A percentile compares a stretch with the other conserved stretches of the same genome.
Evolutionary conservation across 2,113 vertebrate species (phyloP).

Genomic region (Pluvialis apricaria): DNA sequence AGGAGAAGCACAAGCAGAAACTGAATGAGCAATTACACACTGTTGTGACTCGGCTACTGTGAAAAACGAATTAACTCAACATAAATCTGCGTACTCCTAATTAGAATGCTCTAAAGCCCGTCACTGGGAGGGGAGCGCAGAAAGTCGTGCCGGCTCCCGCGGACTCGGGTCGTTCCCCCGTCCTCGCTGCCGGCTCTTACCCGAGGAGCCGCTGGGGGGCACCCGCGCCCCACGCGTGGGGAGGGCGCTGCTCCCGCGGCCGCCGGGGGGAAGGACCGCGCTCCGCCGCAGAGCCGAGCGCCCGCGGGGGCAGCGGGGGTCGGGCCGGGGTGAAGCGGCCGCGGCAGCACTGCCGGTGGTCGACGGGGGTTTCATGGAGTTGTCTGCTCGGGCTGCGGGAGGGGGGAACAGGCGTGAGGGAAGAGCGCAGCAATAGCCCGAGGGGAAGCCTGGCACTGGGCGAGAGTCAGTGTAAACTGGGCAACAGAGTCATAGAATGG

Average conservation of each 20-base stretch:
- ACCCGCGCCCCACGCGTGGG: accelerated
- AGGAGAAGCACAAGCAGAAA: not conserved
- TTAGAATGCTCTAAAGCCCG: not conserved
- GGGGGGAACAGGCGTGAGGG: accelerated
- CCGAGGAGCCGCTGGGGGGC: not conserved
- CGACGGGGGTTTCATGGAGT: accelerated
- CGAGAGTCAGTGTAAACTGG: not conserved
- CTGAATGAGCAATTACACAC: not conserved
- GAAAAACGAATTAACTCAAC: not conserved
- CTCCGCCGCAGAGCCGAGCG: accelerated
- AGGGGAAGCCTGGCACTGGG: not conserved
- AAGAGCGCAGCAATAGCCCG: not conserved
- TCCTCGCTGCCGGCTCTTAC: not conserved
- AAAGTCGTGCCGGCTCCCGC: accelerated
- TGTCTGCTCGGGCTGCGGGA: not conserved
- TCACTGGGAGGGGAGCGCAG: accelerated
- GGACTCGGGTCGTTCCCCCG: accelerated
- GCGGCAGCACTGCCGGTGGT: accelerated
- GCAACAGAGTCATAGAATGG: too few species aligned
- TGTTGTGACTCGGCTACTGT: not conserved
- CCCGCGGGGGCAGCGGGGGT: too few species aligned
- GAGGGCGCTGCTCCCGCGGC: accelerated
- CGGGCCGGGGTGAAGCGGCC: not conserved
- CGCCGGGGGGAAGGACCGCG: accelerated
- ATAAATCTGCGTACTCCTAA: not conserved